Evolutionary conservation across 2,888 invertebrate genomes (phyloP), one percentile per base, ranked within the genome.

Genomic region (Himalopsyche anomala): DNA sequence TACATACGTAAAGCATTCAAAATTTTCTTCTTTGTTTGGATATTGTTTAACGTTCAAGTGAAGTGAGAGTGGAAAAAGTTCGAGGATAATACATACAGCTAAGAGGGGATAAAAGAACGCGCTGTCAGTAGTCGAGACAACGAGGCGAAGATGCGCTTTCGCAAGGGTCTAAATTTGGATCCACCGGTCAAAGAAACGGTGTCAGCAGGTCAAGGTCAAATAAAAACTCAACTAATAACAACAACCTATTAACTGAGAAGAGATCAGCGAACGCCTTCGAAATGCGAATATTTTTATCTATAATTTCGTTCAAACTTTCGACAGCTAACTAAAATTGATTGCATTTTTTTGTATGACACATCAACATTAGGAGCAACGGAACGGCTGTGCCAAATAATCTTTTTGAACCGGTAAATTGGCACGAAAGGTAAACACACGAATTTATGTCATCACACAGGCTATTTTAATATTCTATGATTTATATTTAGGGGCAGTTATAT

Each of bases 151-250:
- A 74, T 74, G 74, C 36, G 74, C 74, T 74, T 74, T 74, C 74
- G 74, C 74, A 74, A 74, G 62, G 28, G 74, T 74, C 74, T 74
- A 74, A 74, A 74, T 74, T 36, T 38, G 74, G 74, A 74, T 36
- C 3, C 74, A 36, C 74, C 74, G 36, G 36, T 74, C 74, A 74
- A 36, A 19, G 74, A 38, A 74, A 74, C 19, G 28, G 74, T 74
- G 74, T 36, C 74, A 74, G 15, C 74, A 36, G 74, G 74, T 74
- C 74, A 74, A 74, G 74, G 74, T 36, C 74, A 74, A 36, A 74
- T 15, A 11, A 36, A 74, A 74, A 38, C 74, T 36, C 4, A 38
- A 38, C 74, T 12, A 15, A 74, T 36, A 38, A 74, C 28, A 74
- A 38, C 36, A 5, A 56, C 56, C 28, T 11, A 62, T 62, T 19